Evolutionary conservation across 2,888 invertebrate genomes (phyloP), one percentile per base, ranked within the genome.

Genomic region (Cheiracanthium punctorium): DNA sequence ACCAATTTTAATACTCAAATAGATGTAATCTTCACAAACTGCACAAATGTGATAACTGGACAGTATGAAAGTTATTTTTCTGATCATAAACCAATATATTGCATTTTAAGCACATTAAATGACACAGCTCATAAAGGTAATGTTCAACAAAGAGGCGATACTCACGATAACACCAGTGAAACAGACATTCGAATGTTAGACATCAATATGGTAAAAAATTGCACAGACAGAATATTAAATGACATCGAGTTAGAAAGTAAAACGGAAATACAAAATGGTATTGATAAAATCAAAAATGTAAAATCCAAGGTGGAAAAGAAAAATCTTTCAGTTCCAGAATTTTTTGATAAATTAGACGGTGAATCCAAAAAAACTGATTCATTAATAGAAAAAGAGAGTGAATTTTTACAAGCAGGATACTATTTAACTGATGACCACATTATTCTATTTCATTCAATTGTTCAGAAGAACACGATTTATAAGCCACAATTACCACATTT

Each of bases 1-100:
- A 64, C 64, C 5, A 64, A 64, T 64, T 64, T 64, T 12, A 64
- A 29, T 64, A 29, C 64, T 29, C 64, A 64, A 24, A 64, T 64
- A 29, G 64, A 64, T 29, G 29, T 64, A 4, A 64, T 64, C 24
- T 64, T 28, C 64, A 7, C 52, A 52, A 52, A 5, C 5, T 52
- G 17, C 14, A 52, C n/a, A 20, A 5, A 20, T 5, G 20, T 20
- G 17, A 52, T 17, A 17, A 17, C 52, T 8, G 52, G 52, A 52
- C 4, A 17, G n/a, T 20, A 52, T 52, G 52, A 52, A 17, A 52
- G n/a, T 17, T 52, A 52, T 52, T 52, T 52, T 52, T 20, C 52
- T 5, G 17, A 52, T 20, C 52, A 52, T 52, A 52, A 52, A 52
- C 20, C 52, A 20, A 52, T 52, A 17, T 52, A 52, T 52, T 17